Evolutionary conservation across 2,888 invertebrate genomes (phyloP), one percentile per base, ranked within the genome.

Genomic region (Conops quadrifasciatus): DNA sequence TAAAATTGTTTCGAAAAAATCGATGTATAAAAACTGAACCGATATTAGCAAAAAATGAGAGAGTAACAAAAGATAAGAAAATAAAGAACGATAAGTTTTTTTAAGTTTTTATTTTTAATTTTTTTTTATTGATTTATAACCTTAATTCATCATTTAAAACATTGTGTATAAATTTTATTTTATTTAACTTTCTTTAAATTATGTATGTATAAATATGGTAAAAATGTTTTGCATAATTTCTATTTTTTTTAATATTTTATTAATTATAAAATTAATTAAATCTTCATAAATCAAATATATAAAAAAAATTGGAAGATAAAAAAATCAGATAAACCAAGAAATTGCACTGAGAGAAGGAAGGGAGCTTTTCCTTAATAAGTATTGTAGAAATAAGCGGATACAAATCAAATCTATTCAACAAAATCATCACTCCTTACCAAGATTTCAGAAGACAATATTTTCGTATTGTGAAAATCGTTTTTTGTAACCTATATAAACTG

Each of bases 121-220:
- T 24, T 62, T 67, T 24, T 62, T 67, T 62, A 68, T 60, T 68
- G 68, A 36, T 49, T 67, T 67, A 58, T 67, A 45, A 67, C 45
- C 67, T 67, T 67, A 67, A 58, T 67, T 67, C 36, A 58, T 43
- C 58, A n/a, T 67, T 67, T 67, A 56, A 67, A 67, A 67, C 67
- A 30, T 67, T 58, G 67, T 67, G 56, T 67, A 67, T 67, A 67
- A 67, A 67, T 58, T 67, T 67, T 58, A 45, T 66, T 66, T 66
- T 56, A 30, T 58, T 65, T 16, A 51, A 51, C 28, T 26, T 49
- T 65, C 49, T 67, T 67, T 58, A n/a, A 16, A 21, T 56, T 66
- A 66, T 67, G 21, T 66, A 66, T 67, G 21, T 67, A 67, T 67
- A 67, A 59, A 67, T 67, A 67, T 67, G 56, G 67, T 67, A 67